These are phyloP conservation scores for Halictus quadricinctus DNA, from an alignment of 2,888 invertebrate genomes.

Conservation along the genomic window DNA sequence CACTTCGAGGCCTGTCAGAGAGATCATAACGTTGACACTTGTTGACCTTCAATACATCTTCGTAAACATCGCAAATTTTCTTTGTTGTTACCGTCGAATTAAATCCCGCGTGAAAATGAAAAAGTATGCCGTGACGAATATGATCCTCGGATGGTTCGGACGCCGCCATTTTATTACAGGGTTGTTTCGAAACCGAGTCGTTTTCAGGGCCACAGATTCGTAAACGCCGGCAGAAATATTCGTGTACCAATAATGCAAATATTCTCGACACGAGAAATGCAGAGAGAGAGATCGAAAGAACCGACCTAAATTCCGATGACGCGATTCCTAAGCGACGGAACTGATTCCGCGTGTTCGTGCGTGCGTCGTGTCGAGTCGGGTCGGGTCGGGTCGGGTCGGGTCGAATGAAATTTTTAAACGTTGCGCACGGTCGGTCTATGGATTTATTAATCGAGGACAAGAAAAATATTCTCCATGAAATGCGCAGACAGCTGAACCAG, in stretches of 20 bases:
- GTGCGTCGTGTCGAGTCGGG: background rate
- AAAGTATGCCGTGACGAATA: too few relatives aligned
- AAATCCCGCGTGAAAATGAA: too few relatives aligned
- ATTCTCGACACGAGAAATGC: background rate
- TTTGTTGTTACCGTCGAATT: too few relatives aligned
- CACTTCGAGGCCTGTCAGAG: too few relatives aligned
- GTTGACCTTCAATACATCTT: too few relatives aligned
- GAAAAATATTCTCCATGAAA: background rate
- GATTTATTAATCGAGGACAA: background rate
- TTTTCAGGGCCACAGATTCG: background rate
- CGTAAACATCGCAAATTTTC: too few relatives aligned
- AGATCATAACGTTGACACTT: too few relatives aligned
- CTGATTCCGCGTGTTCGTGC: background rate
- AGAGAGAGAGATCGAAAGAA: background rate
- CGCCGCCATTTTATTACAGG: too few relatives aligned
- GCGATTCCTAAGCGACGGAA: background rate
- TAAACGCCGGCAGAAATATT: background rate
- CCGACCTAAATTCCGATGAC: background rate
- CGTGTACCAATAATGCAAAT: background rate
- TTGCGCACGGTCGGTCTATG: background rate
- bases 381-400: background rate
- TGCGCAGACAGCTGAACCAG: background rate
- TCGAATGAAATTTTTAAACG: background rate
- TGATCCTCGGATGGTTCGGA: too few relatives aligned
- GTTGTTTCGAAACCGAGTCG: too few relatives aligned